Conservation (phyloP, 1,140 invertebrate species). For the Zaprionus capensis region DNA sequence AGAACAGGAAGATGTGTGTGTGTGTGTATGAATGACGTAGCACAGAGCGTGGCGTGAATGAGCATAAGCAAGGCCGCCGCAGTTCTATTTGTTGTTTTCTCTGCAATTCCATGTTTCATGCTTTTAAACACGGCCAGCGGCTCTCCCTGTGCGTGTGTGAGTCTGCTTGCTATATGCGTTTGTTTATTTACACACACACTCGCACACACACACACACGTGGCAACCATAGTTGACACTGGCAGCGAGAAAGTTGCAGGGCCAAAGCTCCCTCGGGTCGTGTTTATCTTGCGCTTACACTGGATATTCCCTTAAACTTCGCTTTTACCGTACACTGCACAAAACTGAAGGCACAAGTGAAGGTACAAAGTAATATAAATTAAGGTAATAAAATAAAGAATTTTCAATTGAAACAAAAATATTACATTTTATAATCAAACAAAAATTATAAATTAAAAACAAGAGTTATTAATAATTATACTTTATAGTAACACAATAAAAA, state of each 20-base stretch:
- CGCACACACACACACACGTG: constrained; percentile 26
- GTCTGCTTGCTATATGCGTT: constrained; percentile 50
- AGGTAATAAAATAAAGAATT: neutral
- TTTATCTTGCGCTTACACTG: constrained; percentile 74
- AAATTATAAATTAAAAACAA: neutral
- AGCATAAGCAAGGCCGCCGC: neutral
- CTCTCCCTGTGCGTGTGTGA: constrained; percentile 7
- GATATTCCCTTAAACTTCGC: constrained; percentile 69
- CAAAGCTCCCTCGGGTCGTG: constrained; percentile 66
- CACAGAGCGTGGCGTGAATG: constrained; percentile 19
- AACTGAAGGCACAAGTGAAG: neutral
- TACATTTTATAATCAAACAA: neutral
- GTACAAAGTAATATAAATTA: neutral
- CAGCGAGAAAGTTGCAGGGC: constrained; percentile 47
- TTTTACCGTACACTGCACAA: constrained; percentile 10
- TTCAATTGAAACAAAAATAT: neutral
- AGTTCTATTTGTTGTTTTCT: constrained; percentile 14
- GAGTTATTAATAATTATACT: neutral
- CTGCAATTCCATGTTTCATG: constrained; percentile 30
- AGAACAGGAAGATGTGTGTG: constrained; percentile 11
- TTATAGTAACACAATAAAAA: neutral
- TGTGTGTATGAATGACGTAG: constrained; percentile 17
- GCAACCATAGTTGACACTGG: constrained; percentile 31
- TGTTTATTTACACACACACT: constrained; percentile 52
- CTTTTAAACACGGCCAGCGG: constrained; percentile 45